Percentiles rank a stretch among this genome's conserved stretches.
Evolutionary conservation across 2,888 invertebrate genomes (phyloP).

Genomic region (Frankliniella intonsa): DNA sequence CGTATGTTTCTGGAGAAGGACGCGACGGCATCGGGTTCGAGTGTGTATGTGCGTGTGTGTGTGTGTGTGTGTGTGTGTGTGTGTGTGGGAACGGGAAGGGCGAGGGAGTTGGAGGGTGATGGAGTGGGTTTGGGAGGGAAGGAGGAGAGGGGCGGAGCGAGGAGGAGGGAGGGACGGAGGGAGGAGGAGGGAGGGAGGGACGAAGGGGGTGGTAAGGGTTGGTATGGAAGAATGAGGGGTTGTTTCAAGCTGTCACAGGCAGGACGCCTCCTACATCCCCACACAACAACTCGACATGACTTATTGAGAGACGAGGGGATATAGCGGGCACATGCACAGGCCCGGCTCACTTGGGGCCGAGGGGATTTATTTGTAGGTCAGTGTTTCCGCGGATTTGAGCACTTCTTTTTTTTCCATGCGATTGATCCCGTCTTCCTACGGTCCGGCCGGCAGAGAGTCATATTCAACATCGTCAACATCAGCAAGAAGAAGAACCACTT

Average conservation of each 20-base stretch:
- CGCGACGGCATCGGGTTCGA: background rate
- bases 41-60: no score
- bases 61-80: no score
- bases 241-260: conserved; percentile 5
- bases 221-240: background rate
- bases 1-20: conserved; percentile 20
- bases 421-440: no score
- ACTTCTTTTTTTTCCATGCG: background rate
- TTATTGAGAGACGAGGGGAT: background rate
- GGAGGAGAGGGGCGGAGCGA: no score
- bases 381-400: no score
- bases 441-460: conserved; percentile 67
- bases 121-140: no score
- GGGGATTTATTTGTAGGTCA: no score
- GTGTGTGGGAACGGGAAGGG: no score
- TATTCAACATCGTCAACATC: conserved; percentile 95
- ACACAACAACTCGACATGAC: background rate
- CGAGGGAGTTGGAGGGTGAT: no score
- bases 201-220: background rate
- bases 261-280: background rate
- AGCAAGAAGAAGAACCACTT: conserved; percentile 88
- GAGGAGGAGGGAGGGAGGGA: background rate
- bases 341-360: background rate
- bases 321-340: background rate
- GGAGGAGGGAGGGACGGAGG: no score